Base-by-base conservation (phyloP, 2,888 invertebrate species). In the Harmothoe impar region DNA sequence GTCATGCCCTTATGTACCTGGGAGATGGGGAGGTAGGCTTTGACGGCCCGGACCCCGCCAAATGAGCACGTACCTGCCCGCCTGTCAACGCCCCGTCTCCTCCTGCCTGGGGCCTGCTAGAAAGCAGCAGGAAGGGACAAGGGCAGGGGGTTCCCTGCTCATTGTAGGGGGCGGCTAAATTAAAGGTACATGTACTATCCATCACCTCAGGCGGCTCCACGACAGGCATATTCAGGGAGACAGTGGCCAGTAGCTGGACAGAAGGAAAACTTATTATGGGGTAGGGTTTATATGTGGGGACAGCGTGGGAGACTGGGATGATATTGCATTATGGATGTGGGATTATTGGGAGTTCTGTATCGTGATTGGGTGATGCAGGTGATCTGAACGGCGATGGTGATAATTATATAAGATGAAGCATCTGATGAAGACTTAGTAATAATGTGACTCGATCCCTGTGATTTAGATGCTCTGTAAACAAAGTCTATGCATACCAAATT, bases 101-200 rank as follows among this genome's bases (percentile, higher is more conserved):
- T 43, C 43, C 10, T 43, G 43, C 43, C 62, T n/a, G 62, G 62
- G 62, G n/a, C 62, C 20, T 1, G 62, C 0, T 62, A 62, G n/a
- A 20, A 62, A 62, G 20, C 43, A 43, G 62, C 62, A 20, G 62
- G n/a, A n/a, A n/a, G n/a, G 62, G n/a, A 62, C 12, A 20, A 62
- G 62, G 62, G 62, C 1, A 15, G 62, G 62, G 62, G 62, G 7
- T 62, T 62, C 62, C 7, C 62, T 62, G 77, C 31, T 17, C n/a
- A 77, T 17, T 29, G 77, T 29, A 25, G 81, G 81, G 43, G 33
- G 81, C 20, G 81, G 81, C 43, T 62, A 43, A 81, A 81, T 81
- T 81, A 81, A 81, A 81, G 81, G 81, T 23, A 43, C 43, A 81
- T 81, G 81, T 35, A 35, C 81, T 35, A 81, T 81, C 81, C 81